These are phyloP conservation scores for Aspidapion aeneum DNA, from an alignment of 2,888 invertebrate species.

Conservation along the genomic window DNA sequence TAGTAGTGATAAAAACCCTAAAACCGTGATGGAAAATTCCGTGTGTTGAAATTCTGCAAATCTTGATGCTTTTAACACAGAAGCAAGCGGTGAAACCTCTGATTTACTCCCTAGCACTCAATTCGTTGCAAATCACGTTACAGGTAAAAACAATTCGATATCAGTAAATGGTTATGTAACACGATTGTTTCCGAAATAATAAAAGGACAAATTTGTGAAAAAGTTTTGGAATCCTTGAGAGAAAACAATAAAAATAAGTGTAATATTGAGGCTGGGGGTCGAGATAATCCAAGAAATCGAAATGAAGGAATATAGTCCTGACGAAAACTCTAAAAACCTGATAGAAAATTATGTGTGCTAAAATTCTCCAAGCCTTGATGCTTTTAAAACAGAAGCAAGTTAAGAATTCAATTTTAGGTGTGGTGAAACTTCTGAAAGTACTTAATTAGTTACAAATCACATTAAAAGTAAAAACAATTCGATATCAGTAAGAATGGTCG, in stretches of 20 bases:
- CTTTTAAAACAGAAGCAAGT: too few relatives aligned
- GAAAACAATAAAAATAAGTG: neutral
- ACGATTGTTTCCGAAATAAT: neutral
- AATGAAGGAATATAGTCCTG: neutral
- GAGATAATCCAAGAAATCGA: too few relatives aligned
- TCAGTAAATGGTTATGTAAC: constrained; percentile 9
- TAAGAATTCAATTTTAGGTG: too few relatives aligned
- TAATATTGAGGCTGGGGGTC: neutral
- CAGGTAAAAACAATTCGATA: constrained; percentile 39
- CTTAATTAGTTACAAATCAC: constrained; percentile 50
- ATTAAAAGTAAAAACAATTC: constrained; percentile 53
- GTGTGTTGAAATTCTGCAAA: neutral
- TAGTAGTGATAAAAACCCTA: neutral
- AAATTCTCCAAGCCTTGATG: too few relatives aligned
- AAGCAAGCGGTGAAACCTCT: constrained; percentile 64
- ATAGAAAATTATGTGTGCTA: neutral
- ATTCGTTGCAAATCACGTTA: constrained; percentile 51
- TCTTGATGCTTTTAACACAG: too few relatives aligned
- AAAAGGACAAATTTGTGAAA: neutral
- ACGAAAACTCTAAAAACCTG: neutral
- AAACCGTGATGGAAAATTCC: neutral
- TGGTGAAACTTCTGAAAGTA: too few relatives aligned
- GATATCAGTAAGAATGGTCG: constrained; percentile 26
- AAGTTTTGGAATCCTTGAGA: neutral
- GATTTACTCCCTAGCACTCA: constrained; percentile 44